phyloP scores from a whole-genome alignment of 2,888 invertebrate genomes.

The Drosophila borealis region DNA sequence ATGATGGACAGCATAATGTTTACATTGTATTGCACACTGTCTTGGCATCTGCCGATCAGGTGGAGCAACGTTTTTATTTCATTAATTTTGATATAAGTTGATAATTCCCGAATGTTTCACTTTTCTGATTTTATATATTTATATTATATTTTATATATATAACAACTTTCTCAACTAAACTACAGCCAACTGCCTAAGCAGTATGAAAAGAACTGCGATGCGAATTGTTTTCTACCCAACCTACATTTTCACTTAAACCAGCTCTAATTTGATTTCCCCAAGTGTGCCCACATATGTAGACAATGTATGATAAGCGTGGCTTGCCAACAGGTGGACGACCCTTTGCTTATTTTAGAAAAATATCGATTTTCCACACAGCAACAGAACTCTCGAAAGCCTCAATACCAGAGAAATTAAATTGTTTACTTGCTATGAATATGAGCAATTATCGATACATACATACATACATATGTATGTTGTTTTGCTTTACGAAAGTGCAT shows the following conservation, averaged over 20 bases:
- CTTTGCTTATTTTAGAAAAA: slow-evolving; percentile 42
- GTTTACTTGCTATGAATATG: slow-evolving; percentile 5
- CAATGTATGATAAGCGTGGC: slow-evolving; percentile 30
- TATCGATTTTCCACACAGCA: slow-evolving; percentile 51
- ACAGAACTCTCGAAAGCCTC: background rate
- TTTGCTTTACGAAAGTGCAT: background rate
- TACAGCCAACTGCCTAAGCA: no score
- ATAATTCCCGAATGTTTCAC: no score
- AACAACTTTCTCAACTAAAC: no score
- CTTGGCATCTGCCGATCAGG: slow-evolving; percentile 19
- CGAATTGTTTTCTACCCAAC: no score
- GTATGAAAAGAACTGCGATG: no score
- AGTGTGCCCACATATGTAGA: background rate
- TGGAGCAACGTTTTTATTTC: background rate
- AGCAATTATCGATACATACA: background rate
- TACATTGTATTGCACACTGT: slow-evolving; percentile 72
- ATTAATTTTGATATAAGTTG: no score
- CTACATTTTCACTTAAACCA: background rate
- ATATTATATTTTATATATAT: no score
- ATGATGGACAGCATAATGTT: slow-evolving; percentile 62
- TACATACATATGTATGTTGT: background rate
- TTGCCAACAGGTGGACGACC: slow-evolving; percentile 68
- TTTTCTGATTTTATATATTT: no score
- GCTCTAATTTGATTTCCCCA: slow-evolving; percentile 7
- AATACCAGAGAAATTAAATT: background rate